Conservation (phyloP, 2,888 invertebrate species). For the Thecophora atra region DNA sequence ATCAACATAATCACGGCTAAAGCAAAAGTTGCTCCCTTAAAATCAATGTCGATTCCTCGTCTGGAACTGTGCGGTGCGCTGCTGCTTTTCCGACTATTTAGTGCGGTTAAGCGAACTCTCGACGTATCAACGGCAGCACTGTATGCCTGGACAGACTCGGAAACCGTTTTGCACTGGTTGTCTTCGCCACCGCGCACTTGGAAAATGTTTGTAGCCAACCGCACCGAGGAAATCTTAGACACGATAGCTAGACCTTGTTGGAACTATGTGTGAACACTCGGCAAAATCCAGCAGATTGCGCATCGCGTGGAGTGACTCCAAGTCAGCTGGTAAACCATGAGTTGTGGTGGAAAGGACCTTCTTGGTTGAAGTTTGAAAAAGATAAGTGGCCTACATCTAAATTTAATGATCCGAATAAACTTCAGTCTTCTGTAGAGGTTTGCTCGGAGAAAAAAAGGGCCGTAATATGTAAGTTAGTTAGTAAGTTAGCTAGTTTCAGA, state of each 20-base stretch:
- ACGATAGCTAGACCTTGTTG: slow-evolving; percentile 31
- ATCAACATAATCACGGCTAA: slow-evolving; percentile 10
- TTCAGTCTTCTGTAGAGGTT: neutral
- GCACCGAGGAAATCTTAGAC: slow-evolving; percentile 42
- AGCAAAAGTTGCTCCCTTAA: slow-evolving; percentile 16
- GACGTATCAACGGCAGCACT: too few relatives aligned
- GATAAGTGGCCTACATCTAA: slow-evolving; percentile 16
- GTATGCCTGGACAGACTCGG: slow-evolving; percentile 42
- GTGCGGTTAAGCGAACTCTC: neutral
- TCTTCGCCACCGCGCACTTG: slow-evolving; percentile 44
- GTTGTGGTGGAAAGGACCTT: slow-evolving; percentile 19
- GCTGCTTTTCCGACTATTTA: slow-evolving; percentile 3
- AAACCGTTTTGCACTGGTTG: slow-evolving; percentile 46
- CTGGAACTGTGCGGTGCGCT: slow-evolving; percentile 8
- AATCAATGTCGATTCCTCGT: slow-evolving; percentile 9
- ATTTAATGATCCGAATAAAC: neutral
- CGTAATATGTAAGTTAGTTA: too few relatives aligned
- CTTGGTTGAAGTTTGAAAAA: neutral
- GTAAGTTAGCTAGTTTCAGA: neutral
- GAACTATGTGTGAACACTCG: slow-evolving; percentile 43
- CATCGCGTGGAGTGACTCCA: slow-evolving; percentile 43
- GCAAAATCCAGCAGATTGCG: slow-evolving; percentile 46
- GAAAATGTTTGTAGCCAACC: slow-evolving; percentile 48
- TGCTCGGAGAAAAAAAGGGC: neutral
- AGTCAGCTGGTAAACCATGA: neutral